A percentile compares a stretch with the other conserved stretches of the same genome.
Conservation (phyloP, 2,113 vertebrate genomes). For the Rhagologus leucostigma region DNA sequence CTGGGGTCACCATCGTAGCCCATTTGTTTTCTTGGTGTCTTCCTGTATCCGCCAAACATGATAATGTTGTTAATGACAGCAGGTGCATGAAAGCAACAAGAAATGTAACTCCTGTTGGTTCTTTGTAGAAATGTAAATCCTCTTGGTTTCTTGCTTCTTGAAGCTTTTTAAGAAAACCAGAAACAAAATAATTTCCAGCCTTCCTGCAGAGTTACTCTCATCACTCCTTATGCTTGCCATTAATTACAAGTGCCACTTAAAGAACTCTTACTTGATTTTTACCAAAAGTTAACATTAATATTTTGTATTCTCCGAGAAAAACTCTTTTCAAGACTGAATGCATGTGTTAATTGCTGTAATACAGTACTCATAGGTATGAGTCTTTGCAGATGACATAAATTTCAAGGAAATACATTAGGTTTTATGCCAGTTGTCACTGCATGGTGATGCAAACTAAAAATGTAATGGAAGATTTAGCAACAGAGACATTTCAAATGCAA, state of each 20-base stretch:
- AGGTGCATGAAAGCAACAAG: not conserved
- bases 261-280: not conserved
- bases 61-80: not conserved
- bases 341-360: not conserved
- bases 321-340: not conserved
- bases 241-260: not conserved
- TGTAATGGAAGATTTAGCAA: not conserved
- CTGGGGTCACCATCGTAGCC: not conserved
- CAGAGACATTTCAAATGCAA: not conserved
- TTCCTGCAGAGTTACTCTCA: not conserved
- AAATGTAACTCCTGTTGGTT: not conserved
- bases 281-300: not conserved
- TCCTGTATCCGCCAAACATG: not conserved
- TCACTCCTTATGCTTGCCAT: not conserved
- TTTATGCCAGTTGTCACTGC: not conserved
- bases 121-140: not conserved
- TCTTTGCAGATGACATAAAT: not conserved
- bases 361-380: accelerated
- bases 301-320: not conserved
- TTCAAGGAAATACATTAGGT: not conserved
- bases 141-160: not conserved
- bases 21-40: not conserved
- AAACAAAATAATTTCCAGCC: not conserved
- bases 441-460: not conserved
- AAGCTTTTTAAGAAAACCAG: not conserved